Evolutionary conservation across 1,140 invertebrate genomes (phyloP), one percentile per base, ranked within the genome.

Genomic region (Hyles vespertilio): DNA sequence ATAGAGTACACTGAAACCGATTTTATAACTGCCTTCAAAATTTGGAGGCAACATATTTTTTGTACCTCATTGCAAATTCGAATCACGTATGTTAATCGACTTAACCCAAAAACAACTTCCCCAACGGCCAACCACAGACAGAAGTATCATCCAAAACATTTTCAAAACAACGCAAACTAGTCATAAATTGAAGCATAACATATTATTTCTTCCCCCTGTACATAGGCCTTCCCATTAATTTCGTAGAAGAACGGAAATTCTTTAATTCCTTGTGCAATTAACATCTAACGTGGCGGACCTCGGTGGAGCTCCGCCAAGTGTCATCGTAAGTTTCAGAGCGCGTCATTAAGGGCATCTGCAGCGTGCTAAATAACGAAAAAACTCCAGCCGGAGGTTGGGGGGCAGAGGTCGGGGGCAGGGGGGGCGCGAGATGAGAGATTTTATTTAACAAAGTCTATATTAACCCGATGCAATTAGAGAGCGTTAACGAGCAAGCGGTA

Each of bases 371-470:
- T 87, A 85, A 87, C 77, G 81, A 84, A 86, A 87, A 86, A 84
- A 85, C 68, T 70, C 64, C 54, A 64, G 45, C 56, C 36, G 49
- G 47, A 50, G 51, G 51, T 33, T 4, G 48, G 55, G 50, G 55
- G 48, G 49, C 32, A 44, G 52, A 32, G 36, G 46, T 62, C 51
- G 70, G 62, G 63, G 59, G 61, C 3, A 32, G 32, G 33, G 65
- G 65, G 71, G 72, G 74, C 66, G 67, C 49, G 69, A 71, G 79
- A 79, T 77, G 74, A 81, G 81, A 84, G 85, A 88, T 88, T 88
- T 88, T 88, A 88, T 87, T 88, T 88, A 88, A 88, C 85, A 88
- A 87, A 88, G 85, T 88, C 82, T 88, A 85, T 87, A 88, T 88
- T 88, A 88, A 88, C 84, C 84, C 84, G 81, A 84, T 84, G 85